A percentile compares a stretch with the other conserved stretches of the same genome.
Conservation (phyloP, 2,888 invertebrate species). For the Lepidochitona cinerea region DNA sequence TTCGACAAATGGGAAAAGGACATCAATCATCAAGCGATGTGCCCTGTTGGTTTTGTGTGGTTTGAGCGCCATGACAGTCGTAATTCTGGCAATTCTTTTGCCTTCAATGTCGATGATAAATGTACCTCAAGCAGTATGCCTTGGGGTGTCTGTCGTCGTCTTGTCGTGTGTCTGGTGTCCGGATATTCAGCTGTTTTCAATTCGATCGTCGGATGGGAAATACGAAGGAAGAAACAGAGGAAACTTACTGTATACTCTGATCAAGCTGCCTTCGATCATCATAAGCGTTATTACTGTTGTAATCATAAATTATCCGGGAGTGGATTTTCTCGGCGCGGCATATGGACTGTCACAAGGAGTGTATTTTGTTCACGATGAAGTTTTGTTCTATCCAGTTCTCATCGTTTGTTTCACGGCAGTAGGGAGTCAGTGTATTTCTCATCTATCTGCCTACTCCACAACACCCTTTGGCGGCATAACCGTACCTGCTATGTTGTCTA, state of each 20-base stretch:
- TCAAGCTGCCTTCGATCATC: slow-evolving; percentile 25
- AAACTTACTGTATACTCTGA: slow-evolving; percentile 28
- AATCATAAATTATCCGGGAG: slow-evolving; percentile 16
- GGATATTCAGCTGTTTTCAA: slow-evolving; percentile 27
- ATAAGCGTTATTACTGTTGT: slow-evolving; percentile 24
- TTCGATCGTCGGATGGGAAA: slow-evolving; percentile 27
- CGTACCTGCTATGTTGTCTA: slow-evolving; percentile 28
- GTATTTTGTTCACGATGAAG: slow-evolving; percentile 8
- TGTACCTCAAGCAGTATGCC: slow-evolving; percentile 29
- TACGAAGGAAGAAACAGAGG: slow-evolving; percentile 32
- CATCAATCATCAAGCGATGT: no score
- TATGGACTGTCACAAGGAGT: slow-evolving; percentile 31
- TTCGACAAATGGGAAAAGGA: no score
- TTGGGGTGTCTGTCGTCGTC: slow-evolving; percentile 27
- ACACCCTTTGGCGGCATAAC: slow-evolving; percentile 30
- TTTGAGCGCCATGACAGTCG: no score
- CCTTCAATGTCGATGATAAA: slow-evolving; percentile 21
- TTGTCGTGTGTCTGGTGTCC: slow-evolving; percentile 39
- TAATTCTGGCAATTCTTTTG: no score
- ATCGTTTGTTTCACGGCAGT: slow-evolving; percentile 23
- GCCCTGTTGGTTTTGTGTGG: no score
- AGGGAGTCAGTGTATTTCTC: slow-evolving; percentile 25
- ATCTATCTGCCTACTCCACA: slow-evolving; percentile 29
- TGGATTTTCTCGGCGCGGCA: slow-evolving; percentile 16
- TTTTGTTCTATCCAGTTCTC: slow-evolving; percentile 24